These are phyloP conservation scores for Cyclopterus lumpus DNA, from an alignment of 2,797 vertebrate genomes.

Conservation along the genomic window DNA sequence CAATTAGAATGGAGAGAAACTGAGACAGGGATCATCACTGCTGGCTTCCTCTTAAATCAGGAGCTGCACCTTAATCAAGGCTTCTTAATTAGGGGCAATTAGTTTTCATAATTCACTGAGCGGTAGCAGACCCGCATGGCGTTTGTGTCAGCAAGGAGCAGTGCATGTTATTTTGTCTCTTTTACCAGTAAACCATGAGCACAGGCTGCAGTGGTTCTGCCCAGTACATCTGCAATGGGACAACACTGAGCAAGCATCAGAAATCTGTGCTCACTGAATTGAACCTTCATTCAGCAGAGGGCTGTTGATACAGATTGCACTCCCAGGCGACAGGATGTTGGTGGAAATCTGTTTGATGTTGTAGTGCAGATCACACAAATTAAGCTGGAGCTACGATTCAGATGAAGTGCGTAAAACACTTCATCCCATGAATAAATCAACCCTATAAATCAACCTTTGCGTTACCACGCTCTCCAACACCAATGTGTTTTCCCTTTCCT, in stretches of 20 bases:
- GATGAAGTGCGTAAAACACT: background rate
- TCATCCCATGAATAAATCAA: too few relatives aligned
- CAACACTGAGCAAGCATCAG: background rate
- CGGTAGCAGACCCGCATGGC: conserved; percentile 54
- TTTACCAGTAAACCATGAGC: conserved; percentile 8
- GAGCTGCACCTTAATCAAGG: conserved; percentile 79
- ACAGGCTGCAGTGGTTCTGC: conserved; percentile 7
- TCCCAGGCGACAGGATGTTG: conserved; percentile 21
- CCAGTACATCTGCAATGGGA: conserved; percentile 3
- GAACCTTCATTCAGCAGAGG: conserved; percentile 1
- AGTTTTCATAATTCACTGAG: conserved; percentile 69
- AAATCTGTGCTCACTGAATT: conserved; percentile 10
- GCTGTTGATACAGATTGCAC: conserved; percentile 7
- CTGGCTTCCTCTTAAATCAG: conserved; percentile 75
- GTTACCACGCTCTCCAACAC: background rate
- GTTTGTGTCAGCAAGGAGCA: conserved; percentile 24
- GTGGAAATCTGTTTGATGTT: conserved; percentile 19
- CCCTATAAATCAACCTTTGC: background rate
- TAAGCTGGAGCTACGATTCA: background rate
- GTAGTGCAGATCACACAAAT: conserved; percentile 15
- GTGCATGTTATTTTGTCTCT: conserved; percentile 21
- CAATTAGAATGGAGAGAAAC: conserved; percentile 62
- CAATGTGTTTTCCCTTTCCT: background rate
- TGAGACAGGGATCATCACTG: conserved; percentile 63
- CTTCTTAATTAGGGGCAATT: conserved; percentile 80